Base-by-base conservation (phyloP, 2,797 vertebrate genomes). In the Parotocinclus haroldoi region DNA sequence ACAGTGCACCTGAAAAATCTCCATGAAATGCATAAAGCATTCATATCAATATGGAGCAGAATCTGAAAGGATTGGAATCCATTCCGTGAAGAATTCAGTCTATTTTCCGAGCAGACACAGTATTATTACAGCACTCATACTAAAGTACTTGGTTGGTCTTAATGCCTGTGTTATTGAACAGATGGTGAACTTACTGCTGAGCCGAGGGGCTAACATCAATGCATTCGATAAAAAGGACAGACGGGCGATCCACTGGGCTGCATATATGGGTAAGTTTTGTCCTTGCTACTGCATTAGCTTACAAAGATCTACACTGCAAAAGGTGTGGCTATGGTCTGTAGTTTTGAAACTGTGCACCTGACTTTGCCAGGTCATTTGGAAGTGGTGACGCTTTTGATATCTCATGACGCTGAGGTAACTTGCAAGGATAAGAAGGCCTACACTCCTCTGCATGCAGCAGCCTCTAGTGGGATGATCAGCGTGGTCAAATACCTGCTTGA, bases 201-300 rank as follows among this genome's bases (percentile, higher is more conserved):
- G 95, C 75, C 93, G 95, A 91, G 96, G 96, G 80, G 95, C 97
- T 82, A 99, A 99, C 85, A 96, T 99, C 81, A 99, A 99, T 80
- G 96, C 96, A 70, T 98, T 99, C 84, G 97, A 99, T 85, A 99
- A 99, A 87, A 98, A 97, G 83, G 96, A 99, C 81, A 91, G 96
- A n/a, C 90, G 97, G 73, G 96, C 97, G 53, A 93, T 98, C 79
- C 97, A 99, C 76, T 99, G 96, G 97, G 96, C 96, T 63, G 95
- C 97, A 36, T 99, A 98, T 82, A 99, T 98, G 96, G 97, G 97
- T 99, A 94, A 80, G 89, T 84, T 19, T 61, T 51, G 19, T 42
- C 44, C 39, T 10, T 9, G 14, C 19, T 58, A 0, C 14, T 39
- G 48, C n/a, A n/a, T n/a, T n/a, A n/a, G n/a, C n/a, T n/a, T n/a